Evolutionary conservation across 2,113 vertebrate species (phyloP), one percentile per base, ranked within the genome.

Genomic region (Peromyscus polionotus): DNA sequence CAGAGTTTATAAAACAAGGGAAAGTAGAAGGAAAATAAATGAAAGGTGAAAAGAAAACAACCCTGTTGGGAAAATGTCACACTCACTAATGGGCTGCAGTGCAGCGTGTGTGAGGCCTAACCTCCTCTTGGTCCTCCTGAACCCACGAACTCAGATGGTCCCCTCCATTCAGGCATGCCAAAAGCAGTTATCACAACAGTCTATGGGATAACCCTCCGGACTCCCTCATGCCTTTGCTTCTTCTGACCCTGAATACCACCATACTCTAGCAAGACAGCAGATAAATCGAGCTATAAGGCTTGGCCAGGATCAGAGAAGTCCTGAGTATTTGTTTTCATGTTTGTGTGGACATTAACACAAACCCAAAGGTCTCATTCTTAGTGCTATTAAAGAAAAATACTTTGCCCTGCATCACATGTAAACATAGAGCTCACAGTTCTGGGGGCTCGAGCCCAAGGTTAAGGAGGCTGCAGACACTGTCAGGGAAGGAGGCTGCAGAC

Each of bases 261-360:
- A 39, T 42, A 12, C 36, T 72, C 51, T 84, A n/a, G 59, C 59
- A 72, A 90, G 36, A 65, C 0, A 54, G 72, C 70, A 94, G 84
- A 48, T 26, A 70, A 84, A 61, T 81, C n/a, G 48, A 75, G 26
- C 45, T 33, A 5, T n/a, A 0, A 42, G 36, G 83, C 54, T 73
- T 48, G 76, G 70, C 77, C 36, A 72, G 48, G n/a, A 17, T 42
- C 67, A 81, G 17, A 59, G 22, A 85, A 31, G n/a, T n/a, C 33
- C 73, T 77, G 70, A 89, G 33, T 73, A 88, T 33, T 31, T 84
- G 39, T 77, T 95, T 97, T 84, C 76, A 42, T 48, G 26, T 68
- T 16, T 84, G n/a, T 48, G 17, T 92, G 77, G 2, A 85, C 51
- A n/a, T 54, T 11, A 57, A 12, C 54, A 77, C 51, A 39, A 91